Evolutionary conservation across 2,888 invertebrate species (phyloP), one percentile per base, ranked within the genome.

Genomic region (Callimorpha dominula): DNA sequence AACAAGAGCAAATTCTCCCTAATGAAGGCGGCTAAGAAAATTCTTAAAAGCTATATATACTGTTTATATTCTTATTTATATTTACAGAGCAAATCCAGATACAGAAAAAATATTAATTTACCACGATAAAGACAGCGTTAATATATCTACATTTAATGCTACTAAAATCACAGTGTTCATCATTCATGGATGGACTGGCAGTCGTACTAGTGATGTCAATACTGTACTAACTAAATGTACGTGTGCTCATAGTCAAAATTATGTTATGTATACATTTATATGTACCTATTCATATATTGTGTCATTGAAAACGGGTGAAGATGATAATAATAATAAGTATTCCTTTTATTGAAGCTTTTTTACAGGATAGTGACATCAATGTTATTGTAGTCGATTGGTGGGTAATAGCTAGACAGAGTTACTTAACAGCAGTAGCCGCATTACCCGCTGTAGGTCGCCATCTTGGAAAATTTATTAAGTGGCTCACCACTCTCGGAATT

Each of bases 311-410:
- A 14, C 14, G 14, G 14, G 14, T 14, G 14, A 50, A 50, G 12
- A 49, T 49, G 12, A 3, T 49, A 49, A 7, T 12, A 11, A 49
- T 49, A 50, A 15, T 50, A 15, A 50, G 15, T 54, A 54, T 54
- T 6, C 4, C 11, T 17, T 62, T 62, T 52, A 40, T 88, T 89
- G 49, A 80, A 92, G 93, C 90, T 64, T 92, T 92, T 70, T 88
- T 93, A 0, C 72, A 88, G 71, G 73, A 85, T 42, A 78, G 64
- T 54, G 92, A 94, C 72, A 88, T 91, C 50, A 96, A 96, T 81
- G 88, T 96, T 0, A 92, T 96, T 60, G 91, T 92, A 5, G 86
- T 96, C 0, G 95, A 96, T 79, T 96, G 96, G 95, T 88, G 85
- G 6, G 72, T 77, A 0, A 81, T 94, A 5, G 94, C 95, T 42